phyloP scores from a whole-genome alignment of 2,797 vertebrate species.

The Lindbergichthys nudifrons region DNA sequence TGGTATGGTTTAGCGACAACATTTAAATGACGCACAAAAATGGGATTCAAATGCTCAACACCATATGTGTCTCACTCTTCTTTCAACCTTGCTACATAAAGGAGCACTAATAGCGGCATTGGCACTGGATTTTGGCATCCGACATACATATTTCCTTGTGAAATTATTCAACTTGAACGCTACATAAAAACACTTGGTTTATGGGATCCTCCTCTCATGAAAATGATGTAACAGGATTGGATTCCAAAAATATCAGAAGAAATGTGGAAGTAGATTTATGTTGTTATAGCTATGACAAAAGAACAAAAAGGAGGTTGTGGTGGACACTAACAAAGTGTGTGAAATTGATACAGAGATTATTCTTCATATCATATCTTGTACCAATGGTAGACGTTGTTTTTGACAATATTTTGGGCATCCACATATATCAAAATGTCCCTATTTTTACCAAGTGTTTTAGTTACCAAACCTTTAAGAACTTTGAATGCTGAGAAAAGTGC shows the following conservation, averaged over 20 bases:
- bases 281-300: slow-evolving; percentile 8
- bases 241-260: background rate
- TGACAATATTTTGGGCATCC: too few species aligned
- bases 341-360: background rate
- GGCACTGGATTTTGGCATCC: background rate
- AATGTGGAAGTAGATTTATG: background rate
- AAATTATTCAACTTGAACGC: background rate
- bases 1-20: background rate
- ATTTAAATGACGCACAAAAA: background rate
- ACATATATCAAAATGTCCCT: too few species aligned
- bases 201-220: background rate
- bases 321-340: slow-evolving; percentile 7
- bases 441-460: background rate
- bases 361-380: background rate
- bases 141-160: background rate
- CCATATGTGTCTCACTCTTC: background rate
- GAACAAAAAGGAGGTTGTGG: background rate
- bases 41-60: slow-evolving; percentile 17
- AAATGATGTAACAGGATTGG: background rate
- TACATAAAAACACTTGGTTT: too few species aligned
- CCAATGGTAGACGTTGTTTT: background rate
- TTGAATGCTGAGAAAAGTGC: background rate
- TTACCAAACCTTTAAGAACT: background rate
- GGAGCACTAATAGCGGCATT: background rate
- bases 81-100: background rate